phyloP scores from a whole-genome alignment of 1,140 invertebrate genomes.

The Drosophila tani region DNA sequence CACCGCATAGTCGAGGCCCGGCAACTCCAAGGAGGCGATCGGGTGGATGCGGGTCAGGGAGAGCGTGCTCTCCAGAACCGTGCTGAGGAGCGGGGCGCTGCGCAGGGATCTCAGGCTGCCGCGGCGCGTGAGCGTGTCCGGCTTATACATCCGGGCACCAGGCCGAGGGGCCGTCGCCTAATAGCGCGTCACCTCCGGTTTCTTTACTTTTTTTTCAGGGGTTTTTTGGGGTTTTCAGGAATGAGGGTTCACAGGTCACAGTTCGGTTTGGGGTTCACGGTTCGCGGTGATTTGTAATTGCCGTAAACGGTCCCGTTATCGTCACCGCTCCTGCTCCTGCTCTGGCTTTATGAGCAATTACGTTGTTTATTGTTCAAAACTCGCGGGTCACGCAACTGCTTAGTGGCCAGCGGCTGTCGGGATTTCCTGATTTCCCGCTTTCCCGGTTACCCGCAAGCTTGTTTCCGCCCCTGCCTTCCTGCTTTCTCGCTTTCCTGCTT shows the following conservation, averaged over 20 bases:
- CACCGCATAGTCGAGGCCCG: slow-evolving; percentile 81
- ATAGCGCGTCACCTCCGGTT: slow-evolving; percentile 24
- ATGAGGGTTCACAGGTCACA: slow-evolving; percentile 2
- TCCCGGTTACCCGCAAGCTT: slow-evolving; percentile 1
- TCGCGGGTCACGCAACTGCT: slow-evolving; percentile 64
- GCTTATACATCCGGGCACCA: slow-evolving; percentile 75
- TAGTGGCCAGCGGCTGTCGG: slow-evolving; percentile 6
- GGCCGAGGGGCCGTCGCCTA: slow-evolving; percentile 1
- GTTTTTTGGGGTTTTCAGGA: not conserved
- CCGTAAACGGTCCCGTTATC: slow-evolving; percentile 35
- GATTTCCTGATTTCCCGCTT: slow-evolving; percentile 1
- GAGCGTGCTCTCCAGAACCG: slow-evolving; percentile 82
- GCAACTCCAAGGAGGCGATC: slow-evolving; percentile 83
- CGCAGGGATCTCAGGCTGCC: slow-evolving; percentile 84
- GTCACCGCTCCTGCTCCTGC: not conserved
- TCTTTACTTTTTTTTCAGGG: not conserved
- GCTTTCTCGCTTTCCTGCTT: not conserved
- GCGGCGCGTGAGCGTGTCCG: slow-evolving; percentile 78
- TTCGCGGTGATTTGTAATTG: slow-evolving; percentile 32
- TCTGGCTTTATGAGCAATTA: slow-evolving; percentile 71
- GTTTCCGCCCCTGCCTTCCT: not conserved
- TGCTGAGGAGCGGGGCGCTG: slow-evolving; percentile 82
- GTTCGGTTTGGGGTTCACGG: not conserved
- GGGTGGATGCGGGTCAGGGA: slow-evolving; percentile 84
- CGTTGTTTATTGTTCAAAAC: slow-evolving; percentile 69